Evolutionary conservation across 1,140 invertebrate species (phyloP).

Genomic region (Polypedilum vanderplanki): DNA sequence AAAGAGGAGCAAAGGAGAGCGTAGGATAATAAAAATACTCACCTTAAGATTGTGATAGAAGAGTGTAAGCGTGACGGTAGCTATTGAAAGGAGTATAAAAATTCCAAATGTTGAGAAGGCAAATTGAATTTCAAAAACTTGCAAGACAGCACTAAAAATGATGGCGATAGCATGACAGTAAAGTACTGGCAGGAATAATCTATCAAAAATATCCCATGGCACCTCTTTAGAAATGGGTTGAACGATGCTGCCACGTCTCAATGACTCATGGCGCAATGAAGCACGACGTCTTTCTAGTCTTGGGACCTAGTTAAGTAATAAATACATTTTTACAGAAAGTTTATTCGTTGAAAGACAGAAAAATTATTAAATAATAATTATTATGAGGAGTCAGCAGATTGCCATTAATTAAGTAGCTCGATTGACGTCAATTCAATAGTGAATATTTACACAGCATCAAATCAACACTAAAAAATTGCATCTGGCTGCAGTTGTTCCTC

Average conservation of each 20-base stretch:
- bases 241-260: conserved; percentile 22
- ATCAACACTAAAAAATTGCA: neutral
- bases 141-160: neutral
- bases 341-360: neutral
- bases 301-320: neutral
- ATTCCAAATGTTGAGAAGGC: conserved; percentile 23
- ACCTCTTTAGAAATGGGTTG: neutral
- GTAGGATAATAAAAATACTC: neutral
- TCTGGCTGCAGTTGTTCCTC: neutral
- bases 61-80: neutral
- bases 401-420: neutral
- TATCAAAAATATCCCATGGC: conserved; percentile 23
- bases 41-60: conserved; percentile 21
- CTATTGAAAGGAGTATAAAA: neutral
- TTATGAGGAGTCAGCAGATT: neutral
- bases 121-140: conserved; percentile 6
- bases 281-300: neutral
- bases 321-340: neutral
- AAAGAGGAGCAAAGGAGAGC: neutral
- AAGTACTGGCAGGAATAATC: neutral
- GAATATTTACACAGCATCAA: neutral
- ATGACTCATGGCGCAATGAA: conserved; percentile 1
- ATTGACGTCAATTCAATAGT: neutral
- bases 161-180: conserved; percentile 3
- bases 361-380: neutral